Evolutionary conservation across 2,797 vertebrate genomes (phyloP), one percentile per base, ranked within the genome.

Genomic region (Telmatherina bonti): DNA sequence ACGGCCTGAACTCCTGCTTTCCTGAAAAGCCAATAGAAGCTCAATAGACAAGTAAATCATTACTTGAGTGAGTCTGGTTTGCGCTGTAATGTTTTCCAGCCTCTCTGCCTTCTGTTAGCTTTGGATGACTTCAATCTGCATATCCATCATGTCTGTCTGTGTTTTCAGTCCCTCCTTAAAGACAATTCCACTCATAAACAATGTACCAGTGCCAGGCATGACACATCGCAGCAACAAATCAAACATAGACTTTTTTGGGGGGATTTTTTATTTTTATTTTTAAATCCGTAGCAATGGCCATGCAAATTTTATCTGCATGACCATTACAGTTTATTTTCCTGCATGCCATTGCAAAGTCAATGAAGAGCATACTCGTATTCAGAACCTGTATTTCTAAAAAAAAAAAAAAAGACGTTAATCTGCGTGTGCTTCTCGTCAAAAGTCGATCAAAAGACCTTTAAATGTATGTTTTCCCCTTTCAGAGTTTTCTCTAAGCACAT

Each of bases 211-310:
- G 53, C 65, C 72, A 78, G 47, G 65, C 57, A 64, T 67, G 65
- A 74, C 57, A 77, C 58, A 65, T 63, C 57, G 20, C 61, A 33
- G 72, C 45, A 61, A 74, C 52, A 75, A 85, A 78, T 78, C 71
- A 74, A 62, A 70, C 49, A 24, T 13, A 8, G 27, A 58, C 55
- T 57, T 38, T 47, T 31, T 26, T 51, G 30, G 30, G 30, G 30
- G 30, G 30, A 3, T 69, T 57, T 51, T 63, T 26, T 30, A 55
- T 47, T 16, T 27, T 27, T 22, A 73, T 55, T 52, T 72, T 15
- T 30, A 67, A 75, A 63, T 57, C 41, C 30, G 67, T 26, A 4
- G 58, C 49, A 45, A 22, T 62, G 29, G 35, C 35, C 11, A 5
- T 36, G 51, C 54, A 64, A 51, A 59, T 24, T 47, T 49, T 45